phyloP scores from a whole-genome alignment of 2,797 vertebrate species.

The Podargus strigoides region DNA sequence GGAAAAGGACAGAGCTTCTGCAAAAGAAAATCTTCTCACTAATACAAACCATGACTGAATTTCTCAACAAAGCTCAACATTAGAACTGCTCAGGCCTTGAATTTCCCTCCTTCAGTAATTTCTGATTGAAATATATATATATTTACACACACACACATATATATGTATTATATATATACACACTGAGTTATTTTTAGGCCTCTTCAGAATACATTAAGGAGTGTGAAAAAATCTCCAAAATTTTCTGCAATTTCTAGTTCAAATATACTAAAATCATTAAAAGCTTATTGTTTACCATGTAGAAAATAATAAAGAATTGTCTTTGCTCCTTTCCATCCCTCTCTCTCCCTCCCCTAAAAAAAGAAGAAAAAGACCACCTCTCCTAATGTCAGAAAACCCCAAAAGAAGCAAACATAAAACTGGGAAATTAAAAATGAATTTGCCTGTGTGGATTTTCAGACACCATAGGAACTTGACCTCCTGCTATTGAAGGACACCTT shows the following conservation, averaged over 20 bases:
- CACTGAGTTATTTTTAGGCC: not conserved
- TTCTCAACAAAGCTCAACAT: not conserved
- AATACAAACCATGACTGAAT: not conserved
- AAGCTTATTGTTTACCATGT: not conserved
- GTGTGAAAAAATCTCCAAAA: not conserved
- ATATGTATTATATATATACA: not conserved
- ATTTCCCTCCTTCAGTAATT: not conserved
- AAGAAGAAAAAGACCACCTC: not conserved
- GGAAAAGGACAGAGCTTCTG: not conserved
- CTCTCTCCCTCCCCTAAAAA: not conserved
- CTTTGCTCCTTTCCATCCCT: not conserved
- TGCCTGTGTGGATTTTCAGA: not conserved
- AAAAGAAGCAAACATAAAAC: not conserved
- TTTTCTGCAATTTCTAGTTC: not conserved
- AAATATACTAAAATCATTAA: not conserved
- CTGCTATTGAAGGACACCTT: not conserved
- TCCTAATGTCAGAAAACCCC: not conserved
- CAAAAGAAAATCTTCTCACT: not conserved
- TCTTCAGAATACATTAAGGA: not conserved
- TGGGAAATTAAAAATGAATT: not conserved
- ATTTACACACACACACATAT: too few relatives aligned
- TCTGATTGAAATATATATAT: not conserved
- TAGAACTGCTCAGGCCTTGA: not conserved
- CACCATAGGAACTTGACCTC: accelerated
- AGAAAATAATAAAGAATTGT: not conserved